These are phyloP conservation scores for Heliconius cydno DNA, from an alignment of 2,888 invertebrate genomes.

Conservation along the genomic window DNA sequence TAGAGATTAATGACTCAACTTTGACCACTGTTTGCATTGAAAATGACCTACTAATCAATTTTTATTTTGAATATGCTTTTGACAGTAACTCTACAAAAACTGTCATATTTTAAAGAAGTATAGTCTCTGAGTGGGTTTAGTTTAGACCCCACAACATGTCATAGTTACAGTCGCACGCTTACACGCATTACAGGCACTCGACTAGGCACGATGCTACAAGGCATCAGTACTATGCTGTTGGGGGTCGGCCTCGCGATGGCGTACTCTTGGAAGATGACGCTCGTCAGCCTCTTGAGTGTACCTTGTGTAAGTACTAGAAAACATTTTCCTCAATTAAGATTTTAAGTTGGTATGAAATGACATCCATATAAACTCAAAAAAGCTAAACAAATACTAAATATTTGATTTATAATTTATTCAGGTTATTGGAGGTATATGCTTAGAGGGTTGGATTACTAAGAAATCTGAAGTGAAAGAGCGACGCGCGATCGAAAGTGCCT, in stretches of 20 bases:
- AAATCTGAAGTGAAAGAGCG: constrained; percentile 80
- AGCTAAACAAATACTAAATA: not conserved
- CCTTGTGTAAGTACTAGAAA: constrained; percentile 77
- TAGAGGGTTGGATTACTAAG: constrained; percentile 82
- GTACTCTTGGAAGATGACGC: constrained; percentile 86
- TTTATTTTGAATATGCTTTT: too few relatives aligned
- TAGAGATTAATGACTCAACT: too few relatives aligned
- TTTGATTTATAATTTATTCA: constrained; percentile 45
- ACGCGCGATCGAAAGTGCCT: constrained; percentile 83
- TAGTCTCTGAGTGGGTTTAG: too few relatives aligned
- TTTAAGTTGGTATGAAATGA: too few relatives aligned
- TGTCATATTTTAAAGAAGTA: too few relatives aligned
- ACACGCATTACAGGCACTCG: constrained; percentile 66
- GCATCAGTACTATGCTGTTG: constrained; percentile 82
- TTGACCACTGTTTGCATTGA: too few relatives aligned
- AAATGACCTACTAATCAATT: too few relatives aligned
- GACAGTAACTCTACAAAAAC: too few relatives aligned
- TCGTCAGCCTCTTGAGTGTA: constrained; percentile 84
- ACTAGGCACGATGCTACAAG: constrained; percentile 85
- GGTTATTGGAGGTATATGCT: constrained; percentile 83
- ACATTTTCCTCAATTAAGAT: too few relatives aligned
- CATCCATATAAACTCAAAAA: not conserved
- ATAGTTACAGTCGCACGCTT: too few relatives aligned
- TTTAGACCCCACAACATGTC: too few relatives aligned
- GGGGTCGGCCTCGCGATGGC: constrained; percentile 82